phyloP scores from a whole-genome alignment of 1,140 invertebrate species.

The Pseudomyrmex concolor region DNA sequence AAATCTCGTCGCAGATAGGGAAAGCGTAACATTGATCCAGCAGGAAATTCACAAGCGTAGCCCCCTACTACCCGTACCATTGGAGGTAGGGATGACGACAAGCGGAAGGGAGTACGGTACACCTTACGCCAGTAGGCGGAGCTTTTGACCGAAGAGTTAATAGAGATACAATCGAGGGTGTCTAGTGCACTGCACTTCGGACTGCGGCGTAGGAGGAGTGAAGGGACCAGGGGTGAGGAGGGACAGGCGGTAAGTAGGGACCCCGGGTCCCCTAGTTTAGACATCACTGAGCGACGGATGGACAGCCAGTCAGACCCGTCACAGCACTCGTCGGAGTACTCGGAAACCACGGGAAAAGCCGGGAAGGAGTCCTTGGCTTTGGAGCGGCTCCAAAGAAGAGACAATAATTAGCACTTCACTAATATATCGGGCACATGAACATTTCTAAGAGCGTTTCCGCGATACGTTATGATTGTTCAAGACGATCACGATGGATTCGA shows the following conservation, averaged over 20 bases:
- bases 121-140: constrained; percentile 77
- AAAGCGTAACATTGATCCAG: constrained; percentile 61
- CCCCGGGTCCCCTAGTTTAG: constrained; percentile 83
- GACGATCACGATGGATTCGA: constrained; percentile 1
- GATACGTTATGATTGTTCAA: not conserved
- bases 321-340: constrained; percentile 83
- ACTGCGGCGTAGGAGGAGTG: constrained; percentile 82
- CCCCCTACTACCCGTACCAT: constrained; percentile 64
- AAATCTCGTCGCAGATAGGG: constrained; percentile 35
- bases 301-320: constrained; percentile 85
- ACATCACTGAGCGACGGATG: constrained; percentile 85
- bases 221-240: constrained; percentile 73
- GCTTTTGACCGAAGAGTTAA: constrained; percentile 79
- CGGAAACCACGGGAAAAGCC: constrained; percentile 80
- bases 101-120: constrained; percentile 40
- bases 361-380: constrained; percentile 50
- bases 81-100: constrained; percentile 59
- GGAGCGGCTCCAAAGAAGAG: constrained; percentile 59
- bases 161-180: constrained; percentile 86
- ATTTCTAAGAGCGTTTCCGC: constrained; percentile 25
- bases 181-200: constrained; percentile 82
- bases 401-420: constrained; percentile 52
- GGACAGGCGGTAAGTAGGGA: constrained; percentile 82
- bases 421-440: constrained; percentile 4
- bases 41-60: constrained; percentile 51